Evolutionary conservation across 1,140 invertebrate genomes (phyloP), one percentile per base, ranked within the genome.

Genomic region (Drosophila punjabiensis): DNA sequence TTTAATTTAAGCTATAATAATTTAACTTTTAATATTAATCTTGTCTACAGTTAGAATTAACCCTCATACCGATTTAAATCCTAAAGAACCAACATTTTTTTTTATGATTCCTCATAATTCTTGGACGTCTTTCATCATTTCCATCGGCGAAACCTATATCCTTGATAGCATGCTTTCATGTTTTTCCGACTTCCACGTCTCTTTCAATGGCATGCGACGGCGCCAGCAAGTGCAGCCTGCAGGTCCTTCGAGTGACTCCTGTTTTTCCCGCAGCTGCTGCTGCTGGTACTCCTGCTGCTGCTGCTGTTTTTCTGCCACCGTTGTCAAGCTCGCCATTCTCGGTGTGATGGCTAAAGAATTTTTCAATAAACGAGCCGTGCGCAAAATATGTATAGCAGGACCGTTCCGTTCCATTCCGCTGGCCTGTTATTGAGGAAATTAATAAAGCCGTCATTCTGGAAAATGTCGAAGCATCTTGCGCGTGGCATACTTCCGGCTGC

Each of bases 331-430:
- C 41, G 58, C 77, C 64, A 69, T 70, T 56, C 59, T 70, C 56
- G 30, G 33, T 37, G 56, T 48, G 77, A 79, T 65, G 60, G 55
- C 76, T 60, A 56, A 79, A 79, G 77, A 79, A 79, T 79, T 79
- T 79, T 79, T 73, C 68, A 79, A 79, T 79, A 79, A 79, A 56
- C 67, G 76, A 79, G 55, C 76, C 56, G 60, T 66, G 67, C 76
- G 50, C 60, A 79, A 79, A 77, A 69, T 71, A 79, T 79, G 75
- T 65, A 74, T 56, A 20, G 37, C 2, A 24, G 20, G 55, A 56
- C 67, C 43, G 28, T 32, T 24, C 32, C 59, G 33, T 56, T 41
- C 20, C 30, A 14, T 45, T 62, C 24, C 45, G 64, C 39, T 70
- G 69, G 47, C 61, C 43, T 53, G 50, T 50, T 66, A 77, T 83